These are phyloP conservation scores for Coregonus suidteri DNA, from an alignment of 2,797 vertebrate genomes.

Conservation along the genomic window DNA sequence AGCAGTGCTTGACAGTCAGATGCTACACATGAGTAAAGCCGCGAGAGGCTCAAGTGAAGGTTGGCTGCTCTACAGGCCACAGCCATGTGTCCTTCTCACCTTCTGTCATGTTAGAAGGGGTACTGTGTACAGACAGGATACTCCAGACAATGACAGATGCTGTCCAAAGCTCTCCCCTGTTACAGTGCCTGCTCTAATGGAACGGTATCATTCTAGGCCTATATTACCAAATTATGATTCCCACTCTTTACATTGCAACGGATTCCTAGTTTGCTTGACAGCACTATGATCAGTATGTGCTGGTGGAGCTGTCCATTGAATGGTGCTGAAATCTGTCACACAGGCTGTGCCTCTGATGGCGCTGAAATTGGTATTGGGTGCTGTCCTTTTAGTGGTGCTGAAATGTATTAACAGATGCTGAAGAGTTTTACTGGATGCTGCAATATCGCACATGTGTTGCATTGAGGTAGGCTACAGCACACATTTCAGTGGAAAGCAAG, in stretches of 20 bases:
- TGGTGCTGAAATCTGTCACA: background rate
- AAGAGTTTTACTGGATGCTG: background rate
- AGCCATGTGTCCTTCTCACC: constrained; percentile 49
- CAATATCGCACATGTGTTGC: background rate
- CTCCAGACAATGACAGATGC: constrained; percentile 33
- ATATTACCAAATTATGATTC: background rate
- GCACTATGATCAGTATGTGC: background rate
- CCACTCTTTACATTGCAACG: background rate
- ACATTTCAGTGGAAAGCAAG: background rate
- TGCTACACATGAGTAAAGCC: constrained; percentile 13
- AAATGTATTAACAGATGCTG: too few species aligned
- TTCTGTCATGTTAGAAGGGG: constrained; percentile 52
- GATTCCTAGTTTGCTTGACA: background rate
- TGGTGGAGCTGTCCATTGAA: background rate
- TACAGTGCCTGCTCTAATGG: background rate
- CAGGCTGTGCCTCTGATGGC: background rate
- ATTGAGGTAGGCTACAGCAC: background rate
- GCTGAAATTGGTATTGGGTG: background rate
- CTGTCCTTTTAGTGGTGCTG: background rate
- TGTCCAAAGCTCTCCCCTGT: background rate
- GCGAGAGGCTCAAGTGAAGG: constrained; percentile 11
- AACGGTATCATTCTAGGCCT: background rate
- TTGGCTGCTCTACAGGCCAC: constrained; percentile 39
- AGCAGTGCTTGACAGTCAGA: constrained; percentile 39
- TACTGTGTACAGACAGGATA: constrained; percentile 28